A percentile compares a stretch with the other conserved stretches of the same genome.
phyloP scores from a whole-genome alignment of 1,140 invertebrate genomes.

The Drosophila miranda region DNA sequence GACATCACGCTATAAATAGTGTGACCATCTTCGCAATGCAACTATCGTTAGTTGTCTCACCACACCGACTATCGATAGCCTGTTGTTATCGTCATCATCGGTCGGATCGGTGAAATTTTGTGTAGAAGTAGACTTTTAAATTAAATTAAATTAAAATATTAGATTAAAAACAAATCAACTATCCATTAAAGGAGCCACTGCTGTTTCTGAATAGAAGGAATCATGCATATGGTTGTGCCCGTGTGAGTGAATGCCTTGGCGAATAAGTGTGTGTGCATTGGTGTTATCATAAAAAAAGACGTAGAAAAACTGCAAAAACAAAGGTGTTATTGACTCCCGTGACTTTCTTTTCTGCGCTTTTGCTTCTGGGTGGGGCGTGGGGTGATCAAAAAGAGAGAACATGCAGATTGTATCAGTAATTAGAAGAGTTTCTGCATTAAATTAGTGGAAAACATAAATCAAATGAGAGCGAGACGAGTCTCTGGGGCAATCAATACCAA shows the following conservation, averaged over 20 bases:
- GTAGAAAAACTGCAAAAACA: constrained; percentile 71
- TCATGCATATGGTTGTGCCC: background rate
- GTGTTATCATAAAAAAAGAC: constrained; percentile 71
- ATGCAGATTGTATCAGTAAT: constrained; percentile 44
- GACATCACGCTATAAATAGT: no score
- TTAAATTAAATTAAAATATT: no score
- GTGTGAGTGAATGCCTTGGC: constrained; percentile 8
- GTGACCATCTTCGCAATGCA: no score
- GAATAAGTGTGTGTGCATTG: constrained; percentile 10
- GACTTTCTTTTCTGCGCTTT: constrained; percentile 60
- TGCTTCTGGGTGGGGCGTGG: constrained; percentile 31
- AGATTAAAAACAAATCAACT: background rate
- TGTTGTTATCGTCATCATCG: no score
- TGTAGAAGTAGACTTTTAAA: no score
- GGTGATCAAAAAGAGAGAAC: constrained; percentile 33
- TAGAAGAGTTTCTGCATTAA: constrained; percentile 27
- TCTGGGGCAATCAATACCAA: constrained; percentile 70
- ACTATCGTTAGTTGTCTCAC: no score
- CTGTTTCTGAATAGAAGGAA: constrained; percentile 34
- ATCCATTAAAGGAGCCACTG: constrained; percentile 4
- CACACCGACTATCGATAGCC: no score
- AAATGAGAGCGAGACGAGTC: constrained; percentile 44
- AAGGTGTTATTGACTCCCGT: constrained; percentile 66
- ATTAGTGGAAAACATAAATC: constrained; percentile 42
- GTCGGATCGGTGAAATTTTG: no score